Conservation (phyloP, 2,113 vertebrate genomes). For the Nycticebus coucang region DNA sequence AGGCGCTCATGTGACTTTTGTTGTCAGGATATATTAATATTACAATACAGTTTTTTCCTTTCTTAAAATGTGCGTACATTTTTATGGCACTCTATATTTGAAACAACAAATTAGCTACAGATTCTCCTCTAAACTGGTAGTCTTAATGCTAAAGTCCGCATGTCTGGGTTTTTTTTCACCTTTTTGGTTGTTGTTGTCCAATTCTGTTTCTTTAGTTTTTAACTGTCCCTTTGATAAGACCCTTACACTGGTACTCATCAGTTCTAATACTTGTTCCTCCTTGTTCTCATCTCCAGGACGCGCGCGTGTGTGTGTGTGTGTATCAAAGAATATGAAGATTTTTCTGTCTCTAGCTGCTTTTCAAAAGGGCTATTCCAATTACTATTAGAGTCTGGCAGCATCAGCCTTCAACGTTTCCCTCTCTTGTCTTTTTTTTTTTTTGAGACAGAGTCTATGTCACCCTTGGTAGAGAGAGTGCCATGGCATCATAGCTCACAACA, state of each 20-base stretch:
- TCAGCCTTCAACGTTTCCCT: background rate
- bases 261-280: background rate
- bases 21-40: no score
- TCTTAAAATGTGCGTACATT: no score
- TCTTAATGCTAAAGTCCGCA: background rate
- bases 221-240: background rate
- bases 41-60: no score
- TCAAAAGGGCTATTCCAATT: background rate
- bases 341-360: constrained; percentile 1
- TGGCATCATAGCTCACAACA: no score
- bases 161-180: background rate
- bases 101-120: background rate
- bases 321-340: background rate
- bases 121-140: background rate
- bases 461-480: no score
- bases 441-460: background rate
- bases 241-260: background rate
- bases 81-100: background rate
- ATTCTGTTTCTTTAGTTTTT: constrained; percentile 7
- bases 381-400: background rate
- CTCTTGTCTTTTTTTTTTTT: background rate
- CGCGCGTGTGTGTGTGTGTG: no score
- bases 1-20: no score
- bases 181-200: background rate
- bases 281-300: constrained; percentile 17